A percentile compares a stretch with the other conserved stretches of the same genome.
Evolutionary conservation across 2,797 vertebrate species (phyloP).

Genomic region (Apogon talboti): DNA sequence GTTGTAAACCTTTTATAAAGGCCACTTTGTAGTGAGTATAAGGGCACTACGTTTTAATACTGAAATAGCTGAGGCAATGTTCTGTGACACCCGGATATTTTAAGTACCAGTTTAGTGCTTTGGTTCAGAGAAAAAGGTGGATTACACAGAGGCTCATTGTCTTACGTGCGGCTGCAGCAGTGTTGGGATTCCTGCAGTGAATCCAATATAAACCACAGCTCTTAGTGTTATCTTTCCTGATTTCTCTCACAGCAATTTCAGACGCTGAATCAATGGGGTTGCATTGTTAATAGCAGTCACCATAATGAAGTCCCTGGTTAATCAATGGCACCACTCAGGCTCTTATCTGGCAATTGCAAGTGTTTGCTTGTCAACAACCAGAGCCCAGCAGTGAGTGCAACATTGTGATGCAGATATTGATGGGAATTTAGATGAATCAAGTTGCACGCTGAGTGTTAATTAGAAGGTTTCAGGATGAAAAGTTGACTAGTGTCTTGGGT

Average conservation of each 20-base stretch:
- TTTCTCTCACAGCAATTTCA: slow-evolving; percentile 73
- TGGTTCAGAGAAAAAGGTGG: slow-evolving; percentile 48
- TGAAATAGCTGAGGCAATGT: slow-evolving; percentile 57
- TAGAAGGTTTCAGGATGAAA: no score
- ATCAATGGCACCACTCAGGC: slow-evolving; percentile 79
- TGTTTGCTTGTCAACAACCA: slow-evolving; percentile 75
- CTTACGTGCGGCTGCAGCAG: slow-evolving; percentile 52
- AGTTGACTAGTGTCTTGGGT: background rate
- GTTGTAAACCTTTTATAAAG: no score
- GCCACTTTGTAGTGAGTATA: background rate
- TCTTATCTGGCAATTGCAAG: slow-evolving; percentile 77
- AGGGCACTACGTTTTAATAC: slow-evolving; percentile 49
- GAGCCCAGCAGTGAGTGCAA: slow-evolving; percentile 42
- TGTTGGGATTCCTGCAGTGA: slow-evolving; percentile 65
- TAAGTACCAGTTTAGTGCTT: slow-evolving; percentile 55
- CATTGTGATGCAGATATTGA: slow-evolving; percentile 65
- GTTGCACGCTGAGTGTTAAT: slow-evolving; percentile 19
- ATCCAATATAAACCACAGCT: slow-evolving; percentile 62
- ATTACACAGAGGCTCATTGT: slow-evolving; percentile 64
- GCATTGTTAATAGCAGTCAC: slow-evolving; percentile 79
- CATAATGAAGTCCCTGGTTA: slow-evolving; percentile 81
- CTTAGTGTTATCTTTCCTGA: slow-evolving; percentile 72
- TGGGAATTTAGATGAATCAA: slow-evolving; percentile 27
- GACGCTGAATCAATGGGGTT: slow-evolving; percentile 76
- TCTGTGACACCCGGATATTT: slow-evolving; percentile 62